Evolutionary conservation across 2,797 vertebrate genomes (phyloP), one percentile per base, ranked within the genome.

Genomic region (Danio aesculapii): DNA sequence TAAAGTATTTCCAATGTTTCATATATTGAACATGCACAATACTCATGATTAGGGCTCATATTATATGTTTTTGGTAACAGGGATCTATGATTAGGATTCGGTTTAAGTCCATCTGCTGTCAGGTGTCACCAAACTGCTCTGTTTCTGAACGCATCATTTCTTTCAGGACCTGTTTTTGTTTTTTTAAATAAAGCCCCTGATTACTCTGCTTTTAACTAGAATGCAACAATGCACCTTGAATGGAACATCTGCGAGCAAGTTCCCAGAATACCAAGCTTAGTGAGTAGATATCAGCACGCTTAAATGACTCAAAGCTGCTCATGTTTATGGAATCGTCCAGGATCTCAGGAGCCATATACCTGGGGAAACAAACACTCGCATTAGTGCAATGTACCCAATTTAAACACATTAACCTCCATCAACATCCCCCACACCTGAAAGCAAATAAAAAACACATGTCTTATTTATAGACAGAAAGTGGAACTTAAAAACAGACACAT

Each of bases 261-360:
- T 99, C 98, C 98, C 98, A 99, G 88, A 96, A 99, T 57, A 99
- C 96, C 79, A 99, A 91, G 79, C 98, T 97, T 39, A 98, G 91
- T 0, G 98, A 95, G 88, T 99, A 99, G 73, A 99, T 97, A 86
- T 99, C 98, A 1, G 96, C 95, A 10, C 95, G 94, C 91, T 99
- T 99, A 92, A 98, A 99, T 77, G 97, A 97, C 91, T 98, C 98
- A 2, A 99, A 99, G 91, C 94, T 95, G 91, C 81, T 94, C 50
- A 79, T 92, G 92, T 98, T 98, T 93, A 99, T 97, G 0, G 91
- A 92, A 10, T 99, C 98, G 5, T 99, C 97, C 84, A 99, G 94
- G 88, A 99, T 95, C 92, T 99, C 98, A 6, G 98, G 98, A 85
- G 98, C 96, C 98, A 99, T 99, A 83, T 99, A 99, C 95, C 98